A percentile compares a stretch with the other conserved stretches of the same genome.
Conservation (phyloP, 1,140 invertebrate species). For the Halotydeus destructor region DNA sequence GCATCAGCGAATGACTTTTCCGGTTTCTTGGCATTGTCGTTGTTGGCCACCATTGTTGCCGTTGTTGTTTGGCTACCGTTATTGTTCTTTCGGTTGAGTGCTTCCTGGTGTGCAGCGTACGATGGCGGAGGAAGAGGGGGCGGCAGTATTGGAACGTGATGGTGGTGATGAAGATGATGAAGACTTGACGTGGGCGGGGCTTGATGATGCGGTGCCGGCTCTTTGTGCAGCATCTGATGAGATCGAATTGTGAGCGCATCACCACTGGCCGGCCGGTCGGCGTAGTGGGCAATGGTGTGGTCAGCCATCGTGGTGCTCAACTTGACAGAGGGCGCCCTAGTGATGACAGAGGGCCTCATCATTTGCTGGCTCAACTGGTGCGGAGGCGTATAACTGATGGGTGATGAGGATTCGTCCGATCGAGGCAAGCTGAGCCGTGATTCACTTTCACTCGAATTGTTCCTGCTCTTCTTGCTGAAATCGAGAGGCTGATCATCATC, state of each 20-base stretch:
- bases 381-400: neutral
- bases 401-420: neutral
- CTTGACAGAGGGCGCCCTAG: neutral
- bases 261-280: neutral
- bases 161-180: neutral
- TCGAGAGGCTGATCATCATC: constrained; percentile 2
- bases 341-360: constrained; percentile 1
- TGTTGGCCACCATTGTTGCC: neutral
- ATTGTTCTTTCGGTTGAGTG: too few relatives aligned
- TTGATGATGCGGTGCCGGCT: too few relatives aligned
- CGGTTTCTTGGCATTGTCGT: neutral
- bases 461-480: neutral
- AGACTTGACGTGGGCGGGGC: too few relatives aligned
- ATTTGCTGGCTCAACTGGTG: neutral
- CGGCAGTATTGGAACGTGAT: neutral
- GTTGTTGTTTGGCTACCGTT: too few relatives aligned
- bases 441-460: neutral
- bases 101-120: too few relatives aligned
- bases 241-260: neutral
- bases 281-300: neutral
- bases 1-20: neutral
- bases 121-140: too few relatives aligned
- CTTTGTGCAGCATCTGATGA: too few relatives aligned
- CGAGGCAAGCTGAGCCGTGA: neutral
- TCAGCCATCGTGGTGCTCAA: neutral